Evolutionary conservation across 2,797 vertebrate genomes (phyloP).

Genomic region (Phataginus tricuspis): DNA sequence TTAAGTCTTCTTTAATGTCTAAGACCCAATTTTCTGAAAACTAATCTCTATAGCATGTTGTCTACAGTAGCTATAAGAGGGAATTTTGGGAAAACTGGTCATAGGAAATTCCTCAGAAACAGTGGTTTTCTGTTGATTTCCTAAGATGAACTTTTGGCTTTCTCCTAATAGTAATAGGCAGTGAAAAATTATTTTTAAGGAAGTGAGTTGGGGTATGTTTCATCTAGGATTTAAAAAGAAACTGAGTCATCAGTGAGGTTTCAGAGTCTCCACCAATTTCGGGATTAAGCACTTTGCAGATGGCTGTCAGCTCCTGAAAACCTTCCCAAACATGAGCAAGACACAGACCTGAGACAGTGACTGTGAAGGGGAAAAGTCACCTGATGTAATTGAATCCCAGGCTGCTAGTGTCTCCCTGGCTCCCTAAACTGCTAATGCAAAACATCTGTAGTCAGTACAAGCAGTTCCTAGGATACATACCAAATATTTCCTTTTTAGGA

Average conservation of each 20-base stretch:
- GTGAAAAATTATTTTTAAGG: conserved; percentile 11
- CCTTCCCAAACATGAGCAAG: neutral
- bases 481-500: conserved; percentile 68
- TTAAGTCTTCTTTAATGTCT: neutral
- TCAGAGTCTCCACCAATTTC: neutral
- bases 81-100: neutral
- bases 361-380: neutral
- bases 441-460: conserved; percentile 52
- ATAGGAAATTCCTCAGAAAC: neutral
- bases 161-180: neutral
- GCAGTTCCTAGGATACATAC: conserved; percentile 40
- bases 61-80: neutral
- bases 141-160: neutral
- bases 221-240: neutral
- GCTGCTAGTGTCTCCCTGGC: neutral
- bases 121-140: neutral
- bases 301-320: neutral
- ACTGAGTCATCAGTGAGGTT: neutral
- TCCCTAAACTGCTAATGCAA: conserved; percentile 36
- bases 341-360: neutral
- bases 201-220: neutral
- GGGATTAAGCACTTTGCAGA: neutral
- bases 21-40: neutral
- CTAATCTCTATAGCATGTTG: neutral
- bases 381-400: conserved; percentile 5